These are phyloP conservation scores for Melitaea athalia DNA, from an alignment of 2,888 invertebrate species.

Conservation along the genomic window DNA sequence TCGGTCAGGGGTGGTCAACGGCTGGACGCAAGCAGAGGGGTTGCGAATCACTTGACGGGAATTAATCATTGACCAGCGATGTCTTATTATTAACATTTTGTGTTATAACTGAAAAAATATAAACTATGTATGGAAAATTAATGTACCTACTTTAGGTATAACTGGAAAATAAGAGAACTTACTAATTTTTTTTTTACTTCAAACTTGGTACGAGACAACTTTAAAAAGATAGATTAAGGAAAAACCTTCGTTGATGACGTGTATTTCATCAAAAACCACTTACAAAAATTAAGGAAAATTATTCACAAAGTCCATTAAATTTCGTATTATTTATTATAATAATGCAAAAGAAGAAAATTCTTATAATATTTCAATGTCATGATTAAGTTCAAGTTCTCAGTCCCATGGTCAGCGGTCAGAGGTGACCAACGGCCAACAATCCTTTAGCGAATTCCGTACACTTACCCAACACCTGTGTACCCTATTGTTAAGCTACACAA, in stretches of 20 bases:
- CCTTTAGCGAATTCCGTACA: constrained; percentile 43
- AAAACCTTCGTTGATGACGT: too few species aligned
- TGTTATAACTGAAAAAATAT: neutral
- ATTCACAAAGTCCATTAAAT: neutral
- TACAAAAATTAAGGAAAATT: too few species aligned
- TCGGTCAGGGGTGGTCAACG: constrained; percentile 78
- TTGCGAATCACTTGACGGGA: constrained; percentile 59
- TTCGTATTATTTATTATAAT: neutral
- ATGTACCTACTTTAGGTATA: neutral
- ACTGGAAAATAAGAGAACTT: too few species aligned
- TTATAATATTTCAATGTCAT: constrained; percentile 34
- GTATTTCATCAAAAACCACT: too few species aligned
- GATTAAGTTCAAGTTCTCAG: constrained; percentile 70
- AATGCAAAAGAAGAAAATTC: neutral
- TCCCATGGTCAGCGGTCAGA: constrained; percentile 76
- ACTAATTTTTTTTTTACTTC: too few species aligned
- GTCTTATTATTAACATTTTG: constrained; percentile 2
- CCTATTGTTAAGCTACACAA: constrained; percentile 33
- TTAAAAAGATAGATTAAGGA: too few species aligned
- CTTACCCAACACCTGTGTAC: constrained; percentile 59
- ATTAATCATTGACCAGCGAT: constrained; percentile 10
- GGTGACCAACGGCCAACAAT: constrained; percentile 75
- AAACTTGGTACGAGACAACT: too few species aligned
- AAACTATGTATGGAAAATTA: neutral
- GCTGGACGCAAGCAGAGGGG: constrained; percentile 56